These are phyloP conservation scores for Drosophila biarmipes DNA, from an alignment of 1,140 invertebrate species.

Conservation along the genomic window DNA sequence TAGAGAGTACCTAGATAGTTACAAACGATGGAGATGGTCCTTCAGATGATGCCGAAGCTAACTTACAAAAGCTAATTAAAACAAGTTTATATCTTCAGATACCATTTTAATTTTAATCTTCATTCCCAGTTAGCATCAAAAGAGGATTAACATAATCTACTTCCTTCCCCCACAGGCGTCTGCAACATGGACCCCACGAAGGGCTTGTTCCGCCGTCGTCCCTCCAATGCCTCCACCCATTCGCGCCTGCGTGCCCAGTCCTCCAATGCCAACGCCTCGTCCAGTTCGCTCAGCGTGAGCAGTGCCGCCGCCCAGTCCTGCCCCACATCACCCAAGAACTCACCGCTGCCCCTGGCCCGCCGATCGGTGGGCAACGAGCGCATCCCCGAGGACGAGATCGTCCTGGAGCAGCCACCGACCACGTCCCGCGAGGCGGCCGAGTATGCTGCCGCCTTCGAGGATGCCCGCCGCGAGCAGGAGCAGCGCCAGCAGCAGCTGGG, in stretches of 20 bases:
- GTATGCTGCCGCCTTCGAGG: conserved; percentile 70
- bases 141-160: neutral
- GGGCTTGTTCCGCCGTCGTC: conserved; percentile 85
- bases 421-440: conserved; percentile 66
- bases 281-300: conserved; percentile 56
- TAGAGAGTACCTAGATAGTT: no score
- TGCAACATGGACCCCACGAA: conserved; percentile 85
- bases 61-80: no score
- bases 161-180: conserved; percentile 61
- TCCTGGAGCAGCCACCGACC: conserved; percentile 56
- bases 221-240: conserved; percentile 68
- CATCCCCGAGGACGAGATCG: conserved; percentile 78
- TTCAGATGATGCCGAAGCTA: no score
- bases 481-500: conserved; percentile 41
- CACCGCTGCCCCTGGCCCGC: conserved; percentile 57
- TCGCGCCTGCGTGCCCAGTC: conserved; percentile 71
- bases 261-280: conserved; percentile 61
- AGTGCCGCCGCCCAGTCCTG: conserved; percentile 68
- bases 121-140: no score
- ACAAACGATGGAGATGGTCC: no score
- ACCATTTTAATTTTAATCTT: no score
- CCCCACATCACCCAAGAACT: conserved; percentile 81
- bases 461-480: conserved; percentile 64
- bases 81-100: no score
- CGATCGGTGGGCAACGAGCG: conserved; percentile 72